These are phyloP conservation scores for Hermaeophaga mercurialis DNA, from an alignment of 2,888 invertebrate species.

Conservation along the genomic window DNA sequence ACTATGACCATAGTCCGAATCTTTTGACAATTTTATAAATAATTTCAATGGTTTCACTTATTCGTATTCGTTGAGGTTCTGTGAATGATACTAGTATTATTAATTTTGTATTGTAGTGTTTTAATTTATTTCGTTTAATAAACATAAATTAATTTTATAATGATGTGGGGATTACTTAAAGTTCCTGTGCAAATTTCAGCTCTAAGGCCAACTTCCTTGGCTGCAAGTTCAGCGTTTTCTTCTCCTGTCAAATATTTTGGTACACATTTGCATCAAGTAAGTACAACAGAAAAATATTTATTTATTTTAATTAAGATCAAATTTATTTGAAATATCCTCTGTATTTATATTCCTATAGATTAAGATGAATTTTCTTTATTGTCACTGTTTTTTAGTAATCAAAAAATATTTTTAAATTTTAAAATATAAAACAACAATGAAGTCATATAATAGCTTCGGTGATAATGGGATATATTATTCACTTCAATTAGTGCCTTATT, in stretches of 20 bases:
- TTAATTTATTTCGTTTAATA: too few relatives aligned
- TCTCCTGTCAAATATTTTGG: neutral
- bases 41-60: neutral
- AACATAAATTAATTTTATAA: neutral
- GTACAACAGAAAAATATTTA: neutral
- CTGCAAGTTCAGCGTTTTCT: conserved; percentile 11
- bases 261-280: conserved; percentile 37
- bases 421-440: too few relatives aligned
- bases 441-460: too few relatives aligned
- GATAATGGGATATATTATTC: too few relatives aligned
- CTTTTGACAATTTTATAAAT: neutral
- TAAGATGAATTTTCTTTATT: too few relatives aligned
- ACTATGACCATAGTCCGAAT: conserved; percentile 30
- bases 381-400: too few relatives aligned
- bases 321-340: neutral
- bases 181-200: conserved; percentile 49
- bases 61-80: neutral
- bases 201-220: conserved; percentile 40
- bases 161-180: conserved; percentile 44
- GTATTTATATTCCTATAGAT: too few relatives aligned
- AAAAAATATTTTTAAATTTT: too few relatives aligned
- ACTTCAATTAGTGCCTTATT: too few relatives aligned
- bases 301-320: neutral
- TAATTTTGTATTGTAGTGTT: neutral
- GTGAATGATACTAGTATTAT: neutral